Conservation (phyloP, 2,113 vertebrate species). For the Emydocephalus ijimae region DNA sequence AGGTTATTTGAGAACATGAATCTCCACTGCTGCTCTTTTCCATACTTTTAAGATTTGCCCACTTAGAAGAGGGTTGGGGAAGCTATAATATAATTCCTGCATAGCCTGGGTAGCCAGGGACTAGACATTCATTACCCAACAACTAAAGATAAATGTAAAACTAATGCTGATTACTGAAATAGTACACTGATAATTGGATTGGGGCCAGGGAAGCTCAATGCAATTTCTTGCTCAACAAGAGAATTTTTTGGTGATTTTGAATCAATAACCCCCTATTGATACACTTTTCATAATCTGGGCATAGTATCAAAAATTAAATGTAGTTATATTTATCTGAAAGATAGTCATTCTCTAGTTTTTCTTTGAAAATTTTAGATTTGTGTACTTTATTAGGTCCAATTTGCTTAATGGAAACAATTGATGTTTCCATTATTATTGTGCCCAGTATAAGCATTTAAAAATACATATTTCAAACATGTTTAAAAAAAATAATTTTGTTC, state of each 20-base stretch:
- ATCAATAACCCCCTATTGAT: not conserved
- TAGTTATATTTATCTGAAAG: not conserved
- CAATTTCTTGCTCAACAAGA: not conserved
- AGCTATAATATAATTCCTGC: not conserved
- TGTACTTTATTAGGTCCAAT: not conserved
- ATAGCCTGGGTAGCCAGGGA: not conserved
- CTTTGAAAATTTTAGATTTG: not conserved
- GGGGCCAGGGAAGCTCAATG: not conserved
- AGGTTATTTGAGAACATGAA: not conserved
- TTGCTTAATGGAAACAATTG: not conserved
- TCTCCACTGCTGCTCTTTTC: not conserved
- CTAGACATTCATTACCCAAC: not conserved
- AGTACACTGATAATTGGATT: not conserved
- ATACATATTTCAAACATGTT: not conserved
- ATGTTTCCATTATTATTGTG: not conserved
- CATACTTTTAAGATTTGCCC: not conserved
- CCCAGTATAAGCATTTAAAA: not conserved
- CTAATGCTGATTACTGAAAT: not conserved
- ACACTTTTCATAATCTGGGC: not conserved
- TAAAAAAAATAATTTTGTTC: not conserved
- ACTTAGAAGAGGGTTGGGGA: not conserved
- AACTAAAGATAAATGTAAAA: not conserved
- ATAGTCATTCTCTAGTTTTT: not conserved
- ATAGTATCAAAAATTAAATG: not conserved
- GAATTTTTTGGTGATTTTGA: not conserved